phyloP scores from a whole-genome alignment of 1,140 invertebrate genomes.

The Halesus radiatus region DNA sequence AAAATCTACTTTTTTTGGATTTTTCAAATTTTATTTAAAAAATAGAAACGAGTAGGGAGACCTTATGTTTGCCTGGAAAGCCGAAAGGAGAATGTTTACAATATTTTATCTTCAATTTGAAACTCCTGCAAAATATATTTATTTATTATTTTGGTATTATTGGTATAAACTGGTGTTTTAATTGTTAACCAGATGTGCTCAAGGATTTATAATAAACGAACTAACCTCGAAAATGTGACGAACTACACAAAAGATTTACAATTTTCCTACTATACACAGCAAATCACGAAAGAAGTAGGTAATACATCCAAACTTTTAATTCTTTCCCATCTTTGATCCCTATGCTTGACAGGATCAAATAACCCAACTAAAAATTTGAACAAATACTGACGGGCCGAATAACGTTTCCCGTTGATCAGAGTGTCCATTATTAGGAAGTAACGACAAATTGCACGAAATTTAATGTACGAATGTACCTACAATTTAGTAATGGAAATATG shows the following conservation, averaged over 20 bases:
- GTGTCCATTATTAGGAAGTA: no score
- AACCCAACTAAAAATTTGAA: no score
- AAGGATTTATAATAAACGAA: conserved; percentile 25
- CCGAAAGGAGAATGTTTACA: conserved; percentile 17
- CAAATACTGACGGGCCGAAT: no score
- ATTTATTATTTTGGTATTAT: conserved; percentile 62
- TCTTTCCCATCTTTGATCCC: no score
- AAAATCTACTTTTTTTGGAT: conserved; percentile 42
- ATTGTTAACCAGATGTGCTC: conserved; percentile 46
- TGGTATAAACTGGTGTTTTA: conserved; percentile 72
- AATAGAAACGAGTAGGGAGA: conserved; percentile 36
- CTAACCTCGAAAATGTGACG: conserved; percentile 12
- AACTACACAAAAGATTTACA: background rate
- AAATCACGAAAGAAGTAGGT: no score
- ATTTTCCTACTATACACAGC: no score
- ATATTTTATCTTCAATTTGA: conserved; percentile 29
- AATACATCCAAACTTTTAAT: no score
- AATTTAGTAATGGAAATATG: no score
- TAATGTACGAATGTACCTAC: no score
- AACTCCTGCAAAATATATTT: conserved; percentile 52
- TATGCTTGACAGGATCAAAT: no score
- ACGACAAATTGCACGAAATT: no score
- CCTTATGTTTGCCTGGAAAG: conserved; percentile 37
- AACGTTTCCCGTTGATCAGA: no score
- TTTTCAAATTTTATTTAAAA: conserved; percentile 44